Evolutionary conservation across 2,888 invertebrate species (phyloP).

Genomic region (Hololepta plana): DNA sequence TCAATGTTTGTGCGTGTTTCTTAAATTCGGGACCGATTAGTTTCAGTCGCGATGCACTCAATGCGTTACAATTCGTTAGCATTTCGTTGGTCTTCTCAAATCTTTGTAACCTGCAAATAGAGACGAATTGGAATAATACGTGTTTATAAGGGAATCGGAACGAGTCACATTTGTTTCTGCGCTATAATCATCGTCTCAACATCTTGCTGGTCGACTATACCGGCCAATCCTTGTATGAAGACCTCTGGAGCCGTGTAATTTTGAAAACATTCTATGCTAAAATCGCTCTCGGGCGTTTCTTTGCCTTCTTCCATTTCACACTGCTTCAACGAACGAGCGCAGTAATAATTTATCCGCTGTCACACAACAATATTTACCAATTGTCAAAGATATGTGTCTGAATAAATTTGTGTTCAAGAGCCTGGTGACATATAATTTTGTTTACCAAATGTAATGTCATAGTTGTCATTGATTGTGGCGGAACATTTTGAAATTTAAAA

Average conservation of each 20-base stretch:
- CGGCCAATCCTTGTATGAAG: conserved; percentile 81
- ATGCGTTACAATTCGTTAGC: conserved; percentile 88
- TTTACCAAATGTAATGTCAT: too few relatives aligned
- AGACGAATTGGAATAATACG: conserved; percentile 1
- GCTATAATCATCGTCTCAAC: conserved; percentile 78
- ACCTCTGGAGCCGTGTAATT: conserved; percentile 83
- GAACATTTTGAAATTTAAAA: too few relatives aligned
- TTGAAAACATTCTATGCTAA: conserved; percentile 75
- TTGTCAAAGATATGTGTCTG: too few relatives aligned
- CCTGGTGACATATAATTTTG: too few relatives aligned
- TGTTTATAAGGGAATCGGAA: conserved; percentile 1
- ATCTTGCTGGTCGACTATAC: conserved; percentile 80
- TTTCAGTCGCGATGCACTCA: conserved; percentile 77
- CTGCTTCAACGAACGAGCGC: too few relatives aligned
- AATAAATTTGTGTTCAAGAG: too few relatives aligned
- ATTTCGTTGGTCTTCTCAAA: conserved; percentile 99
- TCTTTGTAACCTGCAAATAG: conserved; percentile 56
- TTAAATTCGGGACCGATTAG: conserved; percentile 60
- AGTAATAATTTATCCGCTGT: too few relatives aligned
- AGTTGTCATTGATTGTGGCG: too few relatives aligned
- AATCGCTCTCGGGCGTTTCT: conserved; percentile 46
- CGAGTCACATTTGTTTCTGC: conserved; percentile 76
- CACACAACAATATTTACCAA: too few relatives aligned
- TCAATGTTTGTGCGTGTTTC: conserved; percentile 68
- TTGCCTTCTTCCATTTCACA: conserved; percentile 27